Evolutionary conservation across 2,113 vertebrate genomes (phyloP).

Genomic region (Promerops cafer): DNA sequence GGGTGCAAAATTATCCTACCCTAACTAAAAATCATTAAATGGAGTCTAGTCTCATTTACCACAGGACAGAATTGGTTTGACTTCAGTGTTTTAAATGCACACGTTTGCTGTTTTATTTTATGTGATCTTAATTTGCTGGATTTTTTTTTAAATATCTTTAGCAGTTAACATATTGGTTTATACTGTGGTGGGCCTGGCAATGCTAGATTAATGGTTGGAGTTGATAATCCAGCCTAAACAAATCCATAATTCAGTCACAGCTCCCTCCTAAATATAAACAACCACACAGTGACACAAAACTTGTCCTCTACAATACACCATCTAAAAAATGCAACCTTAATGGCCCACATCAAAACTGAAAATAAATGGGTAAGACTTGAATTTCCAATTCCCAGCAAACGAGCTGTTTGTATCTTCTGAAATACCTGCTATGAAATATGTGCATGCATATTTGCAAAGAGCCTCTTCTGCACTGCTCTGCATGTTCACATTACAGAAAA

Average conservation of each 20-base stretch:
- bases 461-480: background rate
- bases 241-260: background rate
- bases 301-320: background rate
- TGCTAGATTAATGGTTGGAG: background rate
- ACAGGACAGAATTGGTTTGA: background rate
- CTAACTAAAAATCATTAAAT: background rate
- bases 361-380: background rate
- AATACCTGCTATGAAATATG: background rate
- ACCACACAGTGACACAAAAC: background rate
- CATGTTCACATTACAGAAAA: accelerated
- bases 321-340: background rate
- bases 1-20: background rate
- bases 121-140: background rate
- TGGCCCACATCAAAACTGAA: background rate
- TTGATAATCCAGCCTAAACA: background rate
- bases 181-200: background rate
- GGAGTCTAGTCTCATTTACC: background rate
- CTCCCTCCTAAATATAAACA: background rate
- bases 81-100: background rate
- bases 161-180: background rate
- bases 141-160: background rate
- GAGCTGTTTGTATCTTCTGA: background rate
- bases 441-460: background rate
- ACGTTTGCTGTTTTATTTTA: background rate
- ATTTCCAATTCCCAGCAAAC: background rate